phyloP scores from a whole-genome alignment of 2,797 vertebrate genomes.

The Rhinatrema bivittatum region DNA sequence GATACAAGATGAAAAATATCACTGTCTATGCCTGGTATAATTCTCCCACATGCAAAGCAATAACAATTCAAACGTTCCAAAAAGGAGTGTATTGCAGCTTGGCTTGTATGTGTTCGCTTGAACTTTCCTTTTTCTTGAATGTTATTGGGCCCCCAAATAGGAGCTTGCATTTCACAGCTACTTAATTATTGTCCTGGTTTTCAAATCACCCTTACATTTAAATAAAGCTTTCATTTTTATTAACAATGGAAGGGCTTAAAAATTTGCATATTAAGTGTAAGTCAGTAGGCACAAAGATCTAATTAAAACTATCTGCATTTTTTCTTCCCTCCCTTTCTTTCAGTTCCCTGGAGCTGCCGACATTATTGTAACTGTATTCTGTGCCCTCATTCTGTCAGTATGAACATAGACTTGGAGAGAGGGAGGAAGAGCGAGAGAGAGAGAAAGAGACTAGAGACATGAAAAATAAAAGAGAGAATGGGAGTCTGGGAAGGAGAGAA shows the following conservation, averaged over 20 bases:
- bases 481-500: background rate
- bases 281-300: constrained; percentile 27
- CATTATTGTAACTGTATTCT: constrained; percentile 29
- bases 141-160: too few species aligned
- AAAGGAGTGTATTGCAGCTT: too few species aligned
- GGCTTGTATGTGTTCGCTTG: too few species aligned
- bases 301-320: constrained; percentile 38
- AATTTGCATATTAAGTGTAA: constrained; percentile 46
- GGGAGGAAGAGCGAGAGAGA: background rate
- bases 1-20: too few species aligned
- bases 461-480: background rate
- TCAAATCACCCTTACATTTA: constrained; percentile 35
- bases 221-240: constrained; percentile 39
- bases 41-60: too few species aligned
- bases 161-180: too few species aligned
- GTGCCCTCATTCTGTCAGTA: constrained; percentile 50
- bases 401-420: constrained; percentile 15
- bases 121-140: too few species aligned
- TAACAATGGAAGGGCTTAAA: constrained; percentile 36
- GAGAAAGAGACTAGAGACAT: background rate
- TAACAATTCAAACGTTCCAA: too few species aligned
- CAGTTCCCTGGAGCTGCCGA: constrained; percentile 32
- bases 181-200: constrained; percentile 33
- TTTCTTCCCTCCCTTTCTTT: constrained; percentile 4
- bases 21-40: too few species aligned